Evolutionary conservation across 1,140 invertebrate genomes (phyloP).

Genomic region (Metaphire vulgaris): DNA sequence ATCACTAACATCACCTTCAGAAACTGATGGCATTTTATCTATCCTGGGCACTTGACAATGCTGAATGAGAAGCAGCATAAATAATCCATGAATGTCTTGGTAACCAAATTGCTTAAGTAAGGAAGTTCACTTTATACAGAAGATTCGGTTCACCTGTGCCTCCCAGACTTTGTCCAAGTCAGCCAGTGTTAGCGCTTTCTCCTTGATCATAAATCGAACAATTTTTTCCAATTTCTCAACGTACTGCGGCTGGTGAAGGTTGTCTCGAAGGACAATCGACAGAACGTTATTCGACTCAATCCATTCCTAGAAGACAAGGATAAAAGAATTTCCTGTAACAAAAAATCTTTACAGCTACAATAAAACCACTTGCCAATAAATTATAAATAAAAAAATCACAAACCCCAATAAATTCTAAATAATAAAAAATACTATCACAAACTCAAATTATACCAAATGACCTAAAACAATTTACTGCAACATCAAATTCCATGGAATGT

Average conservation of each 20-base stretch:
- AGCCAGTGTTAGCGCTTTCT: slow-evolving; percentile 77
- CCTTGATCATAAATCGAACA: slow-evolving; percentile 90
- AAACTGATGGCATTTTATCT: too few species aligned
- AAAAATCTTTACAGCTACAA: too few species aligned
- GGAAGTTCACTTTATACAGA: too few species aligned
- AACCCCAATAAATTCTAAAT: neutral
- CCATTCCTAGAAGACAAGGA: slow-evolving; percentile 67
- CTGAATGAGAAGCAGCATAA: too few species aligned
- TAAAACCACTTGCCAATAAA: too few species aligned
- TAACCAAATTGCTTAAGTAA: too few species aligned
- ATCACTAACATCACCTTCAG: too few species aligned
- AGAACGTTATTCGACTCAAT: slow-evolving; percentile 92
- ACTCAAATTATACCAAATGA: neutral
- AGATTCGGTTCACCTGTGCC: slow-evolving; percentile 62
- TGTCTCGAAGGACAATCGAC: slow-evolving; percentile 89
- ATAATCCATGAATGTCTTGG: too few species aligned
- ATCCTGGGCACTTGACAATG: too few species aligned
- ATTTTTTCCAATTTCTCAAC: slow-evolving; percentile 98
- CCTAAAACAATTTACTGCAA: neutral
- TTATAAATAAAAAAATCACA: neutral
- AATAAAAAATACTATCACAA: neutral
- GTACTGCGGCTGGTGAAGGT: slow-evolving; percentile 88
- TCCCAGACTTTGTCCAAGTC: slow-evolving; percentile 94
- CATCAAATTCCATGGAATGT: neutral
- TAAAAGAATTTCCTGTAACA: too few species aligned